Evolutionary conservation across 1,140 invertebrate genomes (phyloP), one percentile per base, ranked within the genome.

Genomic region (Rhagoletis zephyria): DNA sequence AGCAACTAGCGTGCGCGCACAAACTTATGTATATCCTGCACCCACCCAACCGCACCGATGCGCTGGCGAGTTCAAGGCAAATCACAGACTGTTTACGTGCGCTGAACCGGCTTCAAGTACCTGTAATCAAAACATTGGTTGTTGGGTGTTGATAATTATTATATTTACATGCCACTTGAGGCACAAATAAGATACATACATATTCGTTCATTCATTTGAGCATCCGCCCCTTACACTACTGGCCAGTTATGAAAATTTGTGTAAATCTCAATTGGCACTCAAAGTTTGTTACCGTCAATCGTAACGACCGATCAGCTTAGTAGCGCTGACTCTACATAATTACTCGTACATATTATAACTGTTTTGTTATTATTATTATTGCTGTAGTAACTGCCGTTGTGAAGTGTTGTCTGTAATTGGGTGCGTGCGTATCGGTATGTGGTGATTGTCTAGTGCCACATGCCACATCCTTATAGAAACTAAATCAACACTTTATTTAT

Each of bases 391-490:
- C 63, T 64, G 6, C 6, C 12, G 12, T 64, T 10, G 9, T 64
- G 16, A 16, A 64, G 63, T 64, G 63, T 7, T 60, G 59, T 60
- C 16, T 64, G 63, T 67, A 67, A 67, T 67, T 67, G 30, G 64
- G 74, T 81, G 74, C 16, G 74, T 81, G 74, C 16, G 74, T 51
- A 51, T 81, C 48, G 48, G n/a, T 59, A 81, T 56, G 67, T 42
- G 10, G 12, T 70, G 67, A 42, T 81, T 81, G 74, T 81, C 74
- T 81, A 81, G 74, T 81, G 74, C 74, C 74, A 81, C 74, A 81
- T 81, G 74, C 74, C 74, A 81, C 56, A 56, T 56, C 74, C 74
- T 81, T 81, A 56, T 81, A 56, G 16, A 67, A 67, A 67, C 64
- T 67, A 63, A 14, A n/a, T n/a, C n/a, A 63, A 63, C 61, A 63